A percentile compares a stretch with the other conserved stretches of the same genome.
Evolutionary conservation across 2,113 vertebrate species (phyloP).

Genomic region (Procavia capensis): DNA sequence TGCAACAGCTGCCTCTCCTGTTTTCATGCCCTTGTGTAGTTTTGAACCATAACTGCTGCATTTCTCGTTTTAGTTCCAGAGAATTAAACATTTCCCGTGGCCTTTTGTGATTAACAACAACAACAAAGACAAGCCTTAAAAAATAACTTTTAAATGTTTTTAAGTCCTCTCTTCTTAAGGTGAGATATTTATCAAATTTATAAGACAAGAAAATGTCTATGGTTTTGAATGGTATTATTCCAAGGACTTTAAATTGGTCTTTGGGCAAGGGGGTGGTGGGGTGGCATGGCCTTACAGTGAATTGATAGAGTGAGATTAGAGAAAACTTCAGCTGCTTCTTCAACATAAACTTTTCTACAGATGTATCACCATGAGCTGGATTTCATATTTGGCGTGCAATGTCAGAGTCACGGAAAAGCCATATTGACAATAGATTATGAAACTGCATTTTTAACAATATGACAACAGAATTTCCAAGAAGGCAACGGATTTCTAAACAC

Average conservation of each 20-base stretch:
- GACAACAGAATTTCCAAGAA: background rate
- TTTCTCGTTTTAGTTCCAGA: background rate
- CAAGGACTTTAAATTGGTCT: background rate
- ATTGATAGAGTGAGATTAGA: background rate
- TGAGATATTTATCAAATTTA: background rate
- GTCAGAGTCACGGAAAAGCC: background rate
- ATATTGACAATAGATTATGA: background rate
- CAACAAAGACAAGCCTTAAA: background rate
- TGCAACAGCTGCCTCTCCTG: background rate
- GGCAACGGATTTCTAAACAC: constrained; percentile 3
- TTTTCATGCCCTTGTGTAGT: background rate
- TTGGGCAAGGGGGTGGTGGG: no score
- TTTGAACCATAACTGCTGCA: background rate
- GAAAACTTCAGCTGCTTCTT: background rate
- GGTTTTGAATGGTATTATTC: background rate
- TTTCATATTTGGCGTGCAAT: background rate
- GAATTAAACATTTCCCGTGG: background rate
- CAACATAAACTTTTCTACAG: background rate
- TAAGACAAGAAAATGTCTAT: background rate
- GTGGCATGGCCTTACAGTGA: background rate
- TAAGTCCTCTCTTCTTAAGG: background rate
- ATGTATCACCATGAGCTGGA: background rate
- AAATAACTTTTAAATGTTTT: constrained; percentile 31
- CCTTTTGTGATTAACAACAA: constrained; percentile 51
- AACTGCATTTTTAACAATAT: background rate